Evolutionary conservation across 2,113 vertebrate species (phyloP).

Genomic region (Gorsachius goisagi): DNA sequence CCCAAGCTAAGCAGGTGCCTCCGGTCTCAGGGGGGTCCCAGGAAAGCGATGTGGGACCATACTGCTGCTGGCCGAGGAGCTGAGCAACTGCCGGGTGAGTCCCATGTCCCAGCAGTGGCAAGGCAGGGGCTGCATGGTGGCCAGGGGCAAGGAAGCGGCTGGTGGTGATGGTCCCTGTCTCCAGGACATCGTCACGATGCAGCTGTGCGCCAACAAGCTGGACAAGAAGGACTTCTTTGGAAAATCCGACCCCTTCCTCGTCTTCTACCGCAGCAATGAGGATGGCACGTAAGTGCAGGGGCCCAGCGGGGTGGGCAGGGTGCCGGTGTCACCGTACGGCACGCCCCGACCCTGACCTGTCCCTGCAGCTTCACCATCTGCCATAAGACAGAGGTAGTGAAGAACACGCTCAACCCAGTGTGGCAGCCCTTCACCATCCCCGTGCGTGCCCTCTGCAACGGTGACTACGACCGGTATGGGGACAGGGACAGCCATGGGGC

Average conservation of each 20-base stretch:
- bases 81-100: constrained; percentile 86
- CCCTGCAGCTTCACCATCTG: constrained; percentile 88
- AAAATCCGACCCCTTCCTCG: constrained; percentile 96
- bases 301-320: background rate
- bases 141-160: background rate
- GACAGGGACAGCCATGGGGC: background rate
- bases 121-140: background rate
- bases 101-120: rapidly evolving
- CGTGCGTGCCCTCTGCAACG: constrained; percentile 93
- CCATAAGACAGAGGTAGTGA: constrained; percentile 93
- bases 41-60: constrained; percentile 85
- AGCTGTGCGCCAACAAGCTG: constrained; percentile 96
- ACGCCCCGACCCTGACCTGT: background rate
- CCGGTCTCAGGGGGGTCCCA: constrained; percentile 76
- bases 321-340: rapidly evolving
- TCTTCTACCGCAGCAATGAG: constrained; percentile 98
- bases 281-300: constrained; percentile 91
- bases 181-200: constrained; percentile 96
- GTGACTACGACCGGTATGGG: constrained; percentile 91
- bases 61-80: constrained; percentile 80
- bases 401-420: constrained; percentile 94
- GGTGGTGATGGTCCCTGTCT: background rate
- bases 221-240: constrained; percentile 99
- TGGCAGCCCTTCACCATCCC: constrained; percentile 98
- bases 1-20: background rate